Base-by-base conservation (phyloP, 2,797 vertebrate species). In the Etheostoma nigrum region DNA sequence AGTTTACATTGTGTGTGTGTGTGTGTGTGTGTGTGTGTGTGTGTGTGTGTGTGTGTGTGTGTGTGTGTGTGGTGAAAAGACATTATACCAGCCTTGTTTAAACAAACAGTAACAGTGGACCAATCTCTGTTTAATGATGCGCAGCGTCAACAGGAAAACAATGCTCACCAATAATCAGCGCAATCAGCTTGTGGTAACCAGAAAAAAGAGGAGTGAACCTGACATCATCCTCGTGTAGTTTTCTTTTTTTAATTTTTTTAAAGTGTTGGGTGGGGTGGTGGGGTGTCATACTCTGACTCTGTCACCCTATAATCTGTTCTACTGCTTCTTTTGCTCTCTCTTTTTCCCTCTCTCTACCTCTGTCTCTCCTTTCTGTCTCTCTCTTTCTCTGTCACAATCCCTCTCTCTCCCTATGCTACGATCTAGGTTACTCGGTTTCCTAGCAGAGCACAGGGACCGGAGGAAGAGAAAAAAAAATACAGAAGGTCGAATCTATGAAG, bases 361-460 rank as follows among this genome's bases (percentile, higher is more conserved):
- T 59, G 25, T 76, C 77, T 48, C 59, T 64, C 54, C 51, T 65
- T 62, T 68, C 63, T 62, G 40, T 74, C 55, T 79, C 55, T 71
- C 63, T 69, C 71, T 59, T 48, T 66, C 66, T 82, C 83, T 77
- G 78, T 87, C 76, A 78, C 76, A 57, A 27, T 81, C 84, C 58
- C 80, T 78, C 81, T 83, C 79, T 86, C 85, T 84, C 81, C 49
- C 71, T 77, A 68, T 80, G 69, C 86, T 74, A 80, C 75, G 87
- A 96, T 95, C 94, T 96, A 94, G 95, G 95, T 95, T 96, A 96
- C 93, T 95, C 87, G 90, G 92, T 95, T 95, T 95, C 92, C 89
- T 85, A 84, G 89, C 82, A 85, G 95, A 93, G 93, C 94, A 80
- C 89, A 91, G 94, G 94, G 95, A 95, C 92, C 80, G 33, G 74